Evolutionary conservation across 2,888 invertebrate species (phyloP), one percentile per base, ranked within the genome.

Genomic region (Dicycla oo): DNA sequence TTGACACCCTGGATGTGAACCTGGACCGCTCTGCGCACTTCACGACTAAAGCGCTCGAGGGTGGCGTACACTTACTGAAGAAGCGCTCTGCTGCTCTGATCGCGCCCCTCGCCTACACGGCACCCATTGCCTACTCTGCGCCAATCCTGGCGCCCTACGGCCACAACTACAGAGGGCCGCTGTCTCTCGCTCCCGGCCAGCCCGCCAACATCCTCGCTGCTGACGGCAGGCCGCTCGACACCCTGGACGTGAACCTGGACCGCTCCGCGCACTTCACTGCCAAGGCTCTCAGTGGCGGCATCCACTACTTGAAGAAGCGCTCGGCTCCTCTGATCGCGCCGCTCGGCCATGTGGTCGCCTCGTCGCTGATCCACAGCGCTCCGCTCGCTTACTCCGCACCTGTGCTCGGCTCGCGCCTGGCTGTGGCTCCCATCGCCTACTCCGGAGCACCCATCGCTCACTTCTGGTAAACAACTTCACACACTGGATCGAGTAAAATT

Each of bases 1-100:
- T 95, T 40, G 95, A 95, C 83, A 95, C 95, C 62, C 85, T 94
- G 85, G 95, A 94, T 53, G 95, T 95, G 34, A 95, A 95, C 90
- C 78, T 94, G 89, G 95, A 95, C 91, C 94, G 94, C 78, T 90
- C 94, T 30, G 94, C 94, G 18, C 95, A 95, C 88, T 86, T 88
- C 86, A 93, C 93, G 56, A 93, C 95, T 20, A 94, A 95, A 85
- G 92, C 93, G 2, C 80, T 92, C 20, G 73, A 56, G 26, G 87
- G 89, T 40, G 91, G 92, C 51, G 69, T 93, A 58, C 94, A 94
- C 82, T 64, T 93, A 56, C 84, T 94, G 80, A 94, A 94, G 91
- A 94, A 94, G 81, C 93, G 94, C 53, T 93, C 94, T 6, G 88
- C 87, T 61, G 81, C 87, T 18, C 71, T 88, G 60, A 82, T 88